These are phyloP conservation scores for Orius insidiosus DNA, from an alignment of 1,140 invertebrate genomes.

Conservation along the genomic window DNA sequence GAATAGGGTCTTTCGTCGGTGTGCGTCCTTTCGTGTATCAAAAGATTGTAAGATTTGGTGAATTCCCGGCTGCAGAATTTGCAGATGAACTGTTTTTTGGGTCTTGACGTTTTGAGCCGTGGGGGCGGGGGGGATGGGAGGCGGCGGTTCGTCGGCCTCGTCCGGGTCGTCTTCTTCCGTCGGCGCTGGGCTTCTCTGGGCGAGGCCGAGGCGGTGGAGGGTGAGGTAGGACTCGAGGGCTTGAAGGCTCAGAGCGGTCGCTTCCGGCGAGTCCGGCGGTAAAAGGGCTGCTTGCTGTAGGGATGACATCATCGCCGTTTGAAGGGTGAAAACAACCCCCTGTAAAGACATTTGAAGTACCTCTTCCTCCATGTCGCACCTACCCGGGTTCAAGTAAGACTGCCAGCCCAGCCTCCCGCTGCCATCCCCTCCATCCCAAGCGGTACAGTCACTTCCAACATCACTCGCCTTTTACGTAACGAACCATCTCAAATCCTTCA, in stretches of 20 bases:
- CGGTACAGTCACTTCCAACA: slow-evolving; percentile 8
- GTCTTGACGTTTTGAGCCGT: slow-evolving; percentile 32
- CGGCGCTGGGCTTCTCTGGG: slow-evolving; percentile 32
- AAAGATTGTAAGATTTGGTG: slow-evolving; percentile 92
- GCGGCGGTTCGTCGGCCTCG: slow-evolving; percentile 15
- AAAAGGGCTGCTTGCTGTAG: slow-evolving; percentile 54
- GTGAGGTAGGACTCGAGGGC: slow-evolving; percentile 67
- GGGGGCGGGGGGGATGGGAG: slow-evolving; percentile 20
- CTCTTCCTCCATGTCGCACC: slow-evolving; percentile 13
- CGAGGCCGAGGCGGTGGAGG: slow-evolving; percentile 40
- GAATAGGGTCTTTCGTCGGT: slow-evolving; percentile 96
- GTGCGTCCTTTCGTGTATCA: slow-evolving; percentile 95
- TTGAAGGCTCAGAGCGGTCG: slow-evolving; percentile 60
- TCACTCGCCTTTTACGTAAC: neutral
- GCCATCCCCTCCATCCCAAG: neutral
- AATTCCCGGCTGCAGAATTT: slow-evolving; percentile 94
- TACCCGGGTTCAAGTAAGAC: slow-evolving; percentile 2
- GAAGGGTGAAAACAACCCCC: slow-evolving; percentile 52
- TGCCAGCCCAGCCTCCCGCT: slow-evolving; percentile 4
- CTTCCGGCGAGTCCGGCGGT: slow-evolving; percentile 56
- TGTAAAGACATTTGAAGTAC: slow-evolving; percentile 33
- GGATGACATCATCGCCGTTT: slow-evolving; percentile 57
- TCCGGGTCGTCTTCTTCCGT: slow-evolving; percentile 25
- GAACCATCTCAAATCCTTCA: too few species aligned
- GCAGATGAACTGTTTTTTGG: slow-evolving; percentile 63